A percentile compares a stretch with the other conserved stretches of the same genome.
These are phyloP conservation scores for Zoanthus sansibaricus DNA, from an alignment of 92 coral and sea anemone species.

Conservation along the genomic window DNA sequence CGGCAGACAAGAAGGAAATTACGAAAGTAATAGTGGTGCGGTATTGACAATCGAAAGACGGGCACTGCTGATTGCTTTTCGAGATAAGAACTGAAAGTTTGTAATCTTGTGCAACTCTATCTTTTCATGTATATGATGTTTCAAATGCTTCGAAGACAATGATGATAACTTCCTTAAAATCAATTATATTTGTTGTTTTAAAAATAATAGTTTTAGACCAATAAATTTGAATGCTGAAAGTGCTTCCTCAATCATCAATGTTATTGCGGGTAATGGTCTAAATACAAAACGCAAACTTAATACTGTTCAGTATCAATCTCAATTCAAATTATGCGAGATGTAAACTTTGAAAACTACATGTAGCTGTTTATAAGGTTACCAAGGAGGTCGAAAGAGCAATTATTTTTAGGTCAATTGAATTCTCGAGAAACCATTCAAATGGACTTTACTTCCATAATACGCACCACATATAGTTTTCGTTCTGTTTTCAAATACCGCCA, in stretches of 20 bases:
- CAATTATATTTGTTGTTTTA: too few species aligned
- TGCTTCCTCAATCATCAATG: too few species aligned
- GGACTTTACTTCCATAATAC: neutral
- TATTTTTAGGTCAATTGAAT: neutral
- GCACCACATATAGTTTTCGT: neutral
- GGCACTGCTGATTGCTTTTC: neutral
- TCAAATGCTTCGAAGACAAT: neutral
- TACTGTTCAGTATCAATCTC: neutral
- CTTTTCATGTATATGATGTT: neutral
- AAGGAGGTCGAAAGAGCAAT: neutral
- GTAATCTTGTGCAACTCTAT: neutral
- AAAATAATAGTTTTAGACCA: too few species aligned
- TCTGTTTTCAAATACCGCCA: neutral
- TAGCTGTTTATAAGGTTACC: neutral
- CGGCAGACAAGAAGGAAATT: neutral
- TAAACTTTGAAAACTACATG: neutral
- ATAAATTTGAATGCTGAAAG: too few species aligned
- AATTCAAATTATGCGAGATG: neutral
- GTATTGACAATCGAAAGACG: neutral
- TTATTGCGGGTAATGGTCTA: neutral
- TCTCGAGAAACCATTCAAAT: conserved; percentile 9
- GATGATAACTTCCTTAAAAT: too few species aligned
- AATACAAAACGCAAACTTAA: neutral
- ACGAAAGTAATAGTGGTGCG: neutral
- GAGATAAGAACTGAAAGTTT: neutral